A percentile compares a stretch with the other conserved stretches of the same genome.
Evolutionary conservation across 2,797 vertebrate species (phyloP).

Genomic region (Tangara arthus): DNA sequence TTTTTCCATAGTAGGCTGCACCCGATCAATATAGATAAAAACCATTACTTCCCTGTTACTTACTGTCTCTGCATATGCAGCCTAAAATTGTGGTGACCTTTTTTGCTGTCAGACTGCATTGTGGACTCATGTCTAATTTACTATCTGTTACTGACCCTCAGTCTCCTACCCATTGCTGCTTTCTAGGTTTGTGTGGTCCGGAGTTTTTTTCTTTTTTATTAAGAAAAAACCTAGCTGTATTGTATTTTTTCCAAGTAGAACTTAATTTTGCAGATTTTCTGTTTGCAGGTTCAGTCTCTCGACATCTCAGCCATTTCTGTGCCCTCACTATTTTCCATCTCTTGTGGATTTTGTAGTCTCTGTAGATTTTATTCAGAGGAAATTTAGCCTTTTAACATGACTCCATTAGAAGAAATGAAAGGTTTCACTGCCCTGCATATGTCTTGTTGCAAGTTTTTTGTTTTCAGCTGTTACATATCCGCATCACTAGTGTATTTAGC

Average conservation of each 20-base stretch:
- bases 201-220: not conserved
- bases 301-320: not conserved
- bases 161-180: not conserved
- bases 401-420: not conserved
- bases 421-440: not conserved
- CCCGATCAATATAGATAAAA: slow-evolving; percentile 46
- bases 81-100: slow-evolving; percentile 62
- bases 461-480: not conserved
- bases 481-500: not conserved
- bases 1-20: slow-evolving; percentile 29
- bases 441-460: not conserved
- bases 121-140: slow-evolving; percentile 49
- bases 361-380: not conserved
- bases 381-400: not conserved
- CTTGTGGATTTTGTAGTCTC: not conserved
- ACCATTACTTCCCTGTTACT: slow-evolving; percentile 32
- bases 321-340: not conserved
- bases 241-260: not conserved
- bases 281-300: not conserved
- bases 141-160: slow-evolving; percentile 37
- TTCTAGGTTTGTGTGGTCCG: slow-evolving; percentile 19
- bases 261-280: not conserved
- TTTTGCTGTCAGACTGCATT: slow-evolving; percentile 66
- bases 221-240: not conserved
- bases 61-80: slow-evolving; percentile 42